These are phyloP conservation scores for Cephus rjabovi DNA, from an alignment of 2,888 invertebrate genomes.

Conservation along the genomic window DNA sequence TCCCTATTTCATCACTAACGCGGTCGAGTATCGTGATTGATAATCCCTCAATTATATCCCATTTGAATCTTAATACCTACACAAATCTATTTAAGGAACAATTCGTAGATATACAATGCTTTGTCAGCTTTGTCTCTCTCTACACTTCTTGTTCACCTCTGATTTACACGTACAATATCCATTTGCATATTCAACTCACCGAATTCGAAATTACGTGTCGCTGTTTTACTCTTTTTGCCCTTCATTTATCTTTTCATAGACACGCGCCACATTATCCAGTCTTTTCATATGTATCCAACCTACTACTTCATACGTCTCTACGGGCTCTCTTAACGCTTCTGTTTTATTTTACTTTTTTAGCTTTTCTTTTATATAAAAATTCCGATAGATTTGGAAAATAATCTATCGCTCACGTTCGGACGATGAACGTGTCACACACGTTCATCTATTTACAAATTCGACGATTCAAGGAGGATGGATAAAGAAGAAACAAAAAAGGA, in stretches of 20 bases:
- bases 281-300: background rate
- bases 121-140: background rate
- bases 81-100: background rate
- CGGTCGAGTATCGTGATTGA: background rate
- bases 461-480: background rate
- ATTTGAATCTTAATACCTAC: background rate
- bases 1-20: conserved; percentile 1
- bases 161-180: background rate
- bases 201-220: background rate
- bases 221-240: background rate
- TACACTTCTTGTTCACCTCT: background rate
- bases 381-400: conserved; percentile 44
- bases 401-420: conserved; percentile 36
- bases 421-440: conserved; percentile 33
- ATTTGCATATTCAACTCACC: background rate
- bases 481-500: conserved; percentile 4
- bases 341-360: conserved; percentile 4
- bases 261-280: background rate
- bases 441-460: conserved; percentile 2
- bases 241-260: no score
- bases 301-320: background rate
- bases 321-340: background rate
- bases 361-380: conserved; percentile 31
- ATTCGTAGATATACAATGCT: background rate
- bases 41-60: background rate